Conservation (phyloP, 2,797 vertebrate species). For the Delichon dasypus region DNA sequence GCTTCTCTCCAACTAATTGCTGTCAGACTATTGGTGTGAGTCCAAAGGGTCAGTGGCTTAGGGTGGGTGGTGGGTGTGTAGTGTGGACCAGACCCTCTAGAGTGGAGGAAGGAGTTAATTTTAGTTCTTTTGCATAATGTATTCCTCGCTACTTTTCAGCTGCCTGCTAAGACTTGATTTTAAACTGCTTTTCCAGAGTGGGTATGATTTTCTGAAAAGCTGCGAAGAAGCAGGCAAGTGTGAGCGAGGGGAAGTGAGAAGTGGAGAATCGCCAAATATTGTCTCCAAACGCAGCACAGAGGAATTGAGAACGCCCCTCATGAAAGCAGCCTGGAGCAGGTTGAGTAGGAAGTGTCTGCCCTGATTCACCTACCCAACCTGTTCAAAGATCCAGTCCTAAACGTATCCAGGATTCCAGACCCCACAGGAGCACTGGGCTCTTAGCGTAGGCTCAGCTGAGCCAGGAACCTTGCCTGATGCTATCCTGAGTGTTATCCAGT, state of each 20-base stretch:
- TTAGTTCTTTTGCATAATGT: neutral
- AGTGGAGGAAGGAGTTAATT: constrained; percentile 15
- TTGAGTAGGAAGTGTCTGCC: neutral
- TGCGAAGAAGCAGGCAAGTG: constrained; percentile 1
- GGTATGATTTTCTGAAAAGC: constrained; percentile 29
- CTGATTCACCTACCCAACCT: neutral
- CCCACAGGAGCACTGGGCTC: neutral
- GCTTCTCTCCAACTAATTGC: neutral
- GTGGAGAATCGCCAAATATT: neutral
- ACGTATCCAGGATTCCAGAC: neutral
- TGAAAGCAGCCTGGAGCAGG: neutral
- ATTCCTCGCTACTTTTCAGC: neutral
- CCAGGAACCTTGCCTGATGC: neutral
- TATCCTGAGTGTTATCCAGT: neutral
- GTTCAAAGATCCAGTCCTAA: neutral
- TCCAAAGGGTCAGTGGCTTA: neutral
- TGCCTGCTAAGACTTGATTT: neutral
- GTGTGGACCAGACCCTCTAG: neutral
- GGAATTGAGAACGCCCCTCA: neutral
- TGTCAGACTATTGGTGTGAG: neutral
- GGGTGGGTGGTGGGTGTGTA: neutral
- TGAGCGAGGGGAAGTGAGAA: neutral
- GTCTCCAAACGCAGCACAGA: neutral
- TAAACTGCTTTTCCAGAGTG: constrained; percentile 1
- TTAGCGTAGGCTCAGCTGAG: neutral